Conservation (phyloP, 2,888 invertebrate species). For the Tipula unca region DNA sequence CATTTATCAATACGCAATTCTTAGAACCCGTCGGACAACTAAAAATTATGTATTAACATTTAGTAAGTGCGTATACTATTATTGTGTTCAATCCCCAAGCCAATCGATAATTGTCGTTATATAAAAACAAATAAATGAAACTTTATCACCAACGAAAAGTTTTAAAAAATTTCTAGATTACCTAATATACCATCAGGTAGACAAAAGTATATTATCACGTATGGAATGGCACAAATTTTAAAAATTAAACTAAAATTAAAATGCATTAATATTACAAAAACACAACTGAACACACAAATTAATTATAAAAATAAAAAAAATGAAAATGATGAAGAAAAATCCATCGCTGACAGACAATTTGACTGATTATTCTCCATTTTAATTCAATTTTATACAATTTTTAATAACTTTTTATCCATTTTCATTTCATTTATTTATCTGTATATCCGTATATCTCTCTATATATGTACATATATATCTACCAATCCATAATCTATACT, state of each 20-base stretch:
- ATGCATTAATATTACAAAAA: not conserved
- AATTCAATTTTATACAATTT: not conserved
- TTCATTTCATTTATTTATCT: not conserved
- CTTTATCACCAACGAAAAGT: too few relatives aligned
- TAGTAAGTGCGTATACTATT: too few relatives aligned
- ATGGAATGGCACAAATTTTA: too few relatives aligned
- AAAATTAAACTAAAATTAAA: not conserved
- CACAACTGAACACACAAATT: not conserved
- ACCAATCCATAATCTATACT: not conserved
- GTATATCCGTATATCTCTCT: not conserved
- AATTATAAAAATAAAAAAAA: not conserved
- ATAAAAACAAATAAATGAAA: too few relatives aligned
- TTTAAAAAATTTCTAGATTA: too few relatives aligned
- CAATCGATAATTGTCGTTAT: too few relatives aligned
- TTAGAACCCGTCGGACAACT: too few relatives aligned
- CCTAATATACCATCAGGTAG: too few relatives aligned
- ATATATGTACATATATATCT: not conserved
- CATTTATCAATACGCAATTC: too few relatives aligned
- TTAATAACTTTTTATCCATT: not conserved
- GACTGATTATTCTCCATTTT: not conserved
- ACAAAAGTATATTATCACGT: too few relatives aligned
- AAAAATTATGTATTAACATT: too few relatives aligned
- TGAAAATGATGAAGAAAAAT: not conserved
- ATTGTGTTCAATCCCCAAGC: too few relatives aligned
- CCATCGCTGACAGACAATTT: conserved; percentile 8